Percentiles rank a stretch among this genome's conserved stretches.
These are phyloP conservation scores for Eulimnadia texana DNA, from an alignment of 1,140 invertebrate species.

Conservation along the genomic window DNA sequence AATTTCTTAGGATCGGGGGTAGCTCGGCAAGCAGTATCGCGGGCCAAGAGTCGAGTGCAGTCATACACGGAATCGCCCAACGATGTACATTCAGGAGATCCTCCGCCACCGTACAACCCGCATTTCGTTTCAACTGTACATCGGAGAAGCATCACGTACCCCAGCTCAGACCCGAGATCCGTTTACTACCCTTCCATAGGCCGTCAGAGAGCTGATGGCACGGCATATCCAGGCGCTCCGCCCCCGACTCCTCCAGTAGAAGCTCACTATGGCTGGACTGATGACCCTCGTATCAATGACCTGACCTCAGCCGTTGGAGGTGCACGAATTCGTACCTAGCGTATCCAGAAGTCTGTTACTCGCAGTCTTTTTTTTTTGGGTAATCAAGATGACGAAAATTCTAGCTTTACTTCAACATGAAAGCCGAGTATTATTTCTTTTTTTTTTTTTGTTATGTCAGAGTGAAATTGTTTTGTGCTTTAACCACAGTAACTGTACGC, in stretches of 20 bases:
- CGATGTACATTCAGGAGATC: background rate
- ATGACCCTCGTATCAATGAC: background rate
- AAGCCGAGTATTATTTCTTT: too few relatives aligned
- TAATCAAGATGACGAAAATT: too few relatives aligned
- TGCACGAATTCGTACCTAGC: background rate
- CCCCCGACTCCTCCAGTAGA: background rate
- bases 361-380: background rate
- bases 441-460: too few relatives aligned
- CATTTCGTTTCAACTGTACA: background rate
- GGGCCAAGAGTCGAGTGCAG: slow-evolving; percentile 29
- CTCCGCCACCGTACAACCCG: slow-evolving; percentile 4
- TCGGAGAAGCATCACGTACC: background rate
- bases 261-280: background rate
- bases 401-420: too few relatives aligned
- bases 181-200: background rate
- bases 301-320: slow-evolving; percentile 3
- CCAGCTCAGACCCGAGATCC: background rate
- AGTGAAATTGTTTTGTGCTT: too few relatives aligned
- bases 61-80: slow-evolving; percentile 20
- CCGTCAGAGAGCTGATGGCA: background rate
- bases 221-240: background rate
- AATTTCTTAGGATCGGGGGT: slow-evolving; percentile 24
- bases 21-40: slow-evolving; percentile 27
- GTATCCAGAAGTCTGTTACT: background rate
- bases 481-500: too few relatives aligned